phyloP scores from a whole-genome alignment of 2,113 vertebrate species.

The Saguinus imperator region DNA sequence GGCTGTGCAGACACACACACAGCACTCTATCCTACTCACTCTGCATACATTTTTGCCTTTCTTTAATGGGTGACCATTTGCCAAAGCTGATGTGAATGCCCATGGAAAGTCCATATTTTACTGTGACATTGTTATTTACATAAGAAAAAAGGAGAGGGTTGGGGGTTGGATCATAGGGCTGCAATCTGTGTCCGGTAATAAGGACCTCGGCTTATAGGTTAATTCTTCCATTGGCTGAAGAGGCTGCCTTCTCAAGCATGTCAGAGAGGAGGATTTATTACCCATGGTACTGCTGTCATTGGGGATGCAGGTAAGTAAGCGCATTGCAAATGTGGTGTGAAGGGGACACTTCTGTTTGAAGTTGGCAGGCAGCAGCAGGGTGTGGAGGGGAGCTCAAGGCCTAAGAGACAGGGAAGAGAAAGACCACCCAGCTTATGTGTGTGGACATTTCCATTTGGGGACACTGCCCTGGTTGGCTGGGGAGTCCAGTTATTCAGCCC shows the following conservation, averaged over 20 bases:
- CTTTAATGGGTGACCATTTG: neutral
- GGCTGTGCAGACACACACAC: no score
- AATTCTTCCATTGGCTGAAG: constrained; percentile 21
- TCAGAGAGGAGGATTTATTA: constrained; percentile 3
- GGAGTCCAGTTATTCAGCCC: neutral
- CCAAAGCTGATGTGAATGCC: neutral
- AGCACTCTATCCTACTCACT: neutral
- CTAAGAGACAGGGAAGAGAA: neutral
- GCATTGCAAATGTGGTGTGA: neutral
- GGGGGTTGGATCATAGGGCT: neutral
- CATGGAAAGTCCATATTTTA: neutral
- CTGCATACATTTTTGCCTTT: neutral
- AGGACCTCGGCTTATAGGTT: neutral
- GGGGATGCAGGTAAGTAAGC: neutral
- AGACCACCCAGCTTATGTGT: neutral
- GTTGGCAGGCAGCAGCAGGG: neutral
- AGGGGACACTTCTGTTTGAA: neutral
- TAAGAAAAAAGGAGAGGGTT: neutral
- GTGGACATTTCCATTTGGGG: neutral
- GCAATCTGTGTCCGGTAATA: neutral
- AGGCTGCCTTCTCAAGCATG: neutral
- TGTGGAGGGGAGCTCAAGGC: neutral
- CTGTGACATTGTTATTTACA: neutral
- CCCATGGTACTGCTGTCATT: neutral
- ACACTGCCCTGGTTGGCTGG: neutral